Base-by-base conservation (phyloP, 2,113 vertebrate species). In the Labeo catla region DNA sequence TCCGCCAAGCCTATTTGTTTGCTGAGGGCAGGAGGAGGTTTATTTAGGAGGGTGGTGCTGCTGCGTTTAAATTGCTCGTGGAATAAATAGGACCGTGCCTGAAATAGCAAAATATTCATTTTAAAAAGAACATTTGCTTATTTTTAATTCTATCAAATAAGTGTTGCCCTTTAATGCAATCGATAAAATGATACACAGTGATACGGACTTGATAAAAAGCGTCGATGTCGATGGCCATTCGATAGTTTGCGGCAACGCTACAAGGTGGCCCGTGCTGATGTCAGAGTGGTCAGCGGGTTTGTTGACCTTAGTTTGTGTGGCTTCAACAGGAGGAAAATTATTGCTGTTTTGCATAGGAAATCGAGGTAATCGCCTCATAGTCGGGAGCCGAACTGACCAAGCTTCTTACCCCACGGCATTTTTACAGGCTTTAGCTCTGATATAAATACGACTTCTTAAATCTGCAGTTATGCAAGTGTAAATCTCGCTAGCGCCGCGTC, bases 241-340 rank as follows among this genome's bases (percentile, higher is more conserved):
- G 59, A 50, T 81, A 61, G 52, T 52, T 57, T 16, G 61, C 28
- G 16, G 81, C 74, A 49, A 10, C 7, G 66, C 88, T 89, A 81
- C 88, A 59, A 80, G 88, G 88, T 89, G 88, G 88, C 76, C 86
- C 70, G 84, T 84, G 89, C 78, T 88, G 86, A 90, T 88, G 89
- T 90, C 89, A 90, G 80, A 88, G 89, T 82, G 89, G 89, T 90
- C 84, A 86, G 84, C 28, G 34, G 72, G 81, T 86, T 86, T 89
- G 83, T 89, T 88, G 87, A 86, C 76, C 59, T 81, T 70, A 77
- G 81, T 82, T 86, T 23, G 19, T 82, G 74, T 86, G 85, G 86
- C 61, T 84, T 63, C 45, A 21, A 66, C 79, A 52, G 59, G 61
- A 28, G 77, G 66, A 36, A 74, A 54, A 8, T 77, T 43, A 43